Base-by-base conservation (phyloP, 1,140 invertebrate genomes). In the Meloidogyne floridensis region DNA sequence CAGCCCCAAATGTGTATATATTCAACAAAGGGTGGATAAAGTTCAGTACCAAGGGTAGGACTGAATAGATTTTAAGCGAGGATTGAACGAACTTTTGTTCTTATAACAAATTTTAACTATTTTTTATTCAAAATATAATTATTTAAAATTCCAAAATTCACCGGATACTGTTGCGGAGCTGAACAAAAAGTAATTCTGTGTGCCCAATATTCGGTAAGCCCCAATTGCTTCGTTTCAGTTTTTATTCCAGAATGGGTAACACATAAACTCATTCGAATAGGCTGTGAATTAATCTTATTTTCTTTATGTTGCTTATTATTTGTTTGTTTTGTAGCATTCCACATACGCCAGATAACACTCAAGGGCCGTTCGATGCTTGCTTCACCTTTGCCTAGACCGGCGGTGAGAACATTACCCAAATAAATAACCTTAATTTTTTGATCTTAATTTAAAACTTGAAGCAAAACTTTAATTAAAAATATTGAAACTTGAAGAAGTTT, bases 321-420 rank as follows among this genome's bases (percentile, higher is more conserved):
- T 54, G 73, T 20, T 18, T 42, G 20, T 15, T 43, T 59, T 20
- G 74, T 51, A 87, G 94, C 93, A 84, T 94, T 94, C 91, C 98
- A 98, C 91, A 98, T 98, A 85, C 95, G 94, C 97, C 97, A 99
- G 65, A 99, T 92, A 3, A 96, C 96, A 54, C 94, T 93, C 80
- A 98, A 92, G 6, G 97, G 96, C 91, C 97, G 96, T 91, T 98
- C 96, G 18, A 96, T 93, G 90, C 96, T 78, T 51, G 84, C 98
- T 80, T 98, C 96, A 87, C 96, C 96, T 94, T 97, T 98, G 83
- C 96, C 96, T 95, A 97, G 96, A 65, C 59, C 69, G 85, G 95
- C 94, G 53, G 97, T 99, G 84, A 98, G 93, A 2, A 98, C 96
- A 90, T 99, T 98, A 18, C 97, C 97, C 80, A 98, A 92, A 91